Conservation (phyloP, 2,113 vertebrate genomes). For the Phylloscopus trochilus region DNA sequence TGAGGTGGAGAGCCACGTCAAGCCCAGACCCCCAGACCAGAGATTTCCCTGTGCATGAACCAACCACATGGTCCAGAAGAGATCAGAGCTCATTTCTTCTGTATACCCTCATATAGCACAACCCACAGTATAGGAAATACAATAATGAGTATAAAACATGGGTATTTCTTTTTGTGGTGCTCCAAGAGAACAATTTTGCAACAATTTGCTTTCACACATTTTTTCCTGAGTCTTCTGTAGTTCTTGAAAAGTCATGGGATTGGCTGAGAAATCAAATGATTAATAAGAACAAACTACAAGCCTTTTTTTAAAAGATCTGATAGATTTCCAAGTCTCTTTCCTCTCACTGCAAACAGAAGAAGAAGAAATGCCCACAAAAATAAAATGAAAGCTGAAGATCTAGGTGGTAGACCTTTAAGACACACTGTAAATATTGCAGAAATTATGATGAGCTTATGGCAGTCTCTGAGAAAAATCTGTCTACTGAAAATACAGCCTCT, state of each 20-base stretch:
- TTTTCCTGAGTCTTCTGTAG: background rate
- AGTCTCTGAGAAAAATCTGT: background rate
- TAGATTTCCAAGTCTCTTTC: background rate
- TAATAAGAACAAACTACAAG: background rate
- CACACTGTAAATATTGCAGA: slow-evolving; percentile 8
- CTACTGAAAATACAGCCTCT: slow-evolving; percentile 7
- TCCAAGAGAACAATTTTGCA: background rate
- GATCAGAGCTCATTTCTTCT: background rate
- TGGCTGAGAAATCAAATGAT: background rate
- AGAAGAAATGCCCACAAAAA: background rate
- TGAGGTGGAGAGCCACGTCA: background rate
- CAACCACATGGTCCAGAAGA: accelerated
- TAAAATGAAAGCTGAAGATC: background rate
- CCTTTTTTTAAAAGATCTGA: background rate
- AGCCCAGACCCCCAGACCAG: background rate
- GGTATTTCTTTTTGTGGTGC: background rate
- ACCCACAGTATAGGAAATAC: background rate
- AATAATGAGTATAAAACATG: background rate
- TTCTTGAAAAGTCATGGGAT: background rate
- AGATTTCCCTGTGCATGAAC: background rate
- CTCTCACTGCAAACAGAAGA: background rate
- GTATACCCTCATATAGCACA: background rate
- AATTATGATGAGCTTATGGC: background rate
- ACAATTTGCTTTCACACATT: background rate
- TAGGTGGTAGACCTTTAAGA: background rate